Percentiles rank a stretch among this genome's conserved stretches.
These are phyloP conservation scores for Stramonita haemastoma DNA, from an alignment of 2,888 invertebrate genomes.

Conservation along the genomic window DNA sequence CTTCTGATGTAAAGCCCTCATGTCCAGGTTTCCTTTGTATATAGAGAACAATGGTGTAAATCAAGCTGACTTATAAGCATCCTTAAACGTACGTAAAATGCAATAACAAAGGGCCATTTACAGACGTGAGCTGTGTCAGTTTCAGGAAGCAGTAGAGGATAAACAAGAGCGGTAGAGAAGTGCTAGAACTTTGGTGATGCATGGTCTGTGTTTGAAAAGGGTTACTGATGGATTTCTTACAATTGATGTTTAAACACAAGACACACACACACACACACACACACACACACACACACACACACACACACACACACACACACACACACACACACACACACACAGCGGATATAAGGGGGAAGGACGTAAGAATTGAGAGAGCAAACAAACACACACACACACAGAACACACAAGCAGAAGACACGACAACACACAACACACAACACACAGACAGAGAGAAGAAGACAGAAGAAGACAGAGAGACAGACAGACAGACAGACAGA, in stretches of 20 bases:
- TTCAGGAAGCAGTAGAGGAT: no score
- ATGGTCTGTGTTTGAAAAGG: background rate
- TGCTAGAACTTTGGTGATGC: background rate
- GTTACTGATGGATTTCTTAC: background rate
- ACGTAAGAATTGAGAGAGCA: no score
- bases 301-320: background rate
- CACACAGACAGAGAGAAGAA: background rate
- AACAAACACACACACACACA: no score
- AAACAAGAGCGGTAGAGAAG: no score
- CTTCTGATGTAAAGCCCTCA: background rate
- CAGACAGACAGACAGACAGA: background rate
- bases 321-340: background rate
- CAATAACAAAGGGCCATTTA: no score
- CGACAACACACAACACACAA: background rate
- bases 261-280: background rate
- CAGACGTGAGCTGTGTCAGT: no score
- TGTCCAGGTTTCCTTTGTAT: background rate
- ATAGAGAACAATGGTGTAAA: background rate
- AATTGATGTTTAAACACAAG: background rate
- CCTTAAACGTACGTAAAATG: background rate
- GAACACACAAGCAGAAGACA: background rate
- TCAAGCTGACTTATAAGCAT: background rate
- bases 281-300: slow-evolving; percentile 10
- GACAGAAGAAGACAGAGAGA: slow-evolving; percentile 15
- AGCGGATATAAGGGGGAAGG: background rate